Percentiles rank a stretch among this genome's conserved stretches.
phyloP scores from a whole-genome alignment of 2,888 invertebrate species.

The Rotaria magnacalcarata region DNA sequence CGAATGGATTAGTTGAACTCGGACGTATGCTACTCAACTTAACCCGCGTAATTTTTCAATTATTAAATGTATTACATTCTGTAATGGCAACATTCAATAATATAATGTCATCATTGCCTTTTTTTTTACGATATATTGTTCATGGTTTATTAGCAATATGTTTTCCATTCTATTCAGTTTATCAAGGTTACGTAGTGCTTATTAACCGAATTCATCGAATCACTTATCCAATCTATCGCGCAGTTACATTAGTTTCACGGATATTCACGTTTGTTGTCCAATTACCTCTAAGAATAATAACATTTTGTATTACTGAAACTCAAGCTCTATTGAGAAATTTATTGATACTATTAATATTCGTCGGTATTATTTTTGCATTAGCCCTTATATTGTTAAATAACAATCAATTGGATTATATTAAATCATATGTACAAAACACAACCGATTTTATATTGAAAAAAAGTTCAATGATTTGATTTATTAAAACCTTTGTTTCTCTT shows the following conservation, averaged over 20 bases:
- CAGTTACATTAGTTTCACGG: neutral
- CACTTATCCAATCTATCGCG: neutral
- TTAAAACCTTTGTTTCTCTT: neutral
- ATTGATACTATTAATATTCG: neutral
- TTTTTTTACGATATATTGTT: neutral
- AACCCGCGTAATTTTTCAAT: neutral
- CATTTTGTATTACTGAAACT: too few species aligned
- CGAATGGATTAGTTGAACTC: neutral
- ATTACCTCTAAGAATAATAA: neutral
- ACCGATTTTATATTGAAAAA: neutral
- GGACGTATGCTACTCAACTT: neutral
- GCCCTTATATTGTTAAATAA: neutral
- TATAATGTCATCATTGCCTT: neutral
- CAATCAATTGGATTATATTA: neutral
- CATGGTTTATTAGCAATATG: neutral
- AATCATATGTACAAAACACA: neutral
- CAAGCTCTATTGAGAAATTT: neutral
- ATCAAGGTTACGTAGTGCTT: neutral
- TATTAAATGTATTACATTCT: neutral
- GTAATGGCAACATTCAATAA: neutral
- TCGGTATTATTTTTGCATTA: neutral
- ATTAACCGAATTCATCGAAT: constrained; percentile 22
- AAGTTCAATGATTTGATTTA: neutral
- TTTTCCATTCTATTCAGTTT: neutral
- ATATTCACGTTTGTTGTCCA: neutral